Evolutionary conservation across 2,888 invertebrate species (phyloP).

Genomic region (Pheosia gnoma): DNA sequence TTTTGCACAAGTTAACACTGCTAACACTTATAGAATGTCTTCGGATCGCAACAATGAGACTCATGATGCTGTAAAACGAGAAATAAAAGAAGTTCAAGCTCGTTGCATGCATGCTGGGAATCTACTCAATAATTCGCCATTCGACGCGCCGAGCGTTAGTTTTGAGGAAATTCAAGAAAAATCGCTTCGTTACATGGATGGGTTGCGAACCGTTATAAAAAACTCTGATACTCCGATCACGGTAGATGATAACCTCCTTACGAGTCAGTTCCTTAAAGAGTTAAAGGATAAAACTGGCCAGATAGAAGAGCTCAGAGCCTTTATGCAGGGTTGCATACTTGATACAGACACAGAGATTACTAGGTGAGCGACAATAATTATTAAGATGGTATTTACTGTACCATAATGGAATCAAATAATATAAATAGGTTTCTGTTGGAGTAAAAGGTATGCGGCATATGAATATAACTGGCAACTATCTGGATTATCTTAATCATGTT

Average conservation of each 20-base stretch:
- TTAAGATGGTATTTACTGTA: not conserved
- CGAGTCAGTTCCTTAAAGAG: slow-evolving; percentile 63
- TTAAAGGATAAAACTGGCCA: slow-evolving; percentile 61
- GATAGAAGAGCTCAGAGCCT: slow-evolving; percentile 64
- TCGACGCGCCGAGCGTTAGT: slow-evolving; percentile 41
- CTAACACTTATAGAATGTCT: slow-evolving; percentile 52
- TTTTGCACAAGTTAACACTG: no score
- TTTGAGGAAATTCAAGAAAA: slow-evolving; percentile 51
- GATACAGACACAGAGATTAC: slow-evolving; percentile 67
- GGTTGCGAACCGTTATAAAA: slow-evolving; percentile 57
- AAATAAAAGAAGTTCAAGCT: slow-evolving; percentile 59
- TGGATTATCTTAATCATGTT: no score
- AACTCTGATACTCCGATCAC: slow-evolving; percentile 57
- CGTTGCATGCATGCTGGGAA: slow-evolving; percentile 58
- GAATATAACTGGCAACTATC: no score
- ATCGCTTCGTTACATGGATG: slow-evolving; percentile 59
- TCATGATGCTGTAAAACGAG: slow-evolving; percentile 49
- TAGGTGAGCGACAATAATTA: slow-evolving; percentile 49
- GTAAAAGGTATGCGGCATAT: no score
- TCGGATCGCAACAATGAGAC: slow-evolving; percentile 53
- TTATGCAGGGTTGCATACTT: slow-evolving; percentile 58
- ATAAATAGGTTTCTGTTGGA: no score
- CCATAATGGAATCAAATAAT: no score
- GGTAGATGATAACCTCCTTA: slow-evolving; percentile 62
- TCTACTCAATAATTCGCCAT: slow-evolving; percentile 60